Base-by-base conservation (phyloP, 1,140 invertebrate genomes). In the Zaprionus ornatus region DNA sequence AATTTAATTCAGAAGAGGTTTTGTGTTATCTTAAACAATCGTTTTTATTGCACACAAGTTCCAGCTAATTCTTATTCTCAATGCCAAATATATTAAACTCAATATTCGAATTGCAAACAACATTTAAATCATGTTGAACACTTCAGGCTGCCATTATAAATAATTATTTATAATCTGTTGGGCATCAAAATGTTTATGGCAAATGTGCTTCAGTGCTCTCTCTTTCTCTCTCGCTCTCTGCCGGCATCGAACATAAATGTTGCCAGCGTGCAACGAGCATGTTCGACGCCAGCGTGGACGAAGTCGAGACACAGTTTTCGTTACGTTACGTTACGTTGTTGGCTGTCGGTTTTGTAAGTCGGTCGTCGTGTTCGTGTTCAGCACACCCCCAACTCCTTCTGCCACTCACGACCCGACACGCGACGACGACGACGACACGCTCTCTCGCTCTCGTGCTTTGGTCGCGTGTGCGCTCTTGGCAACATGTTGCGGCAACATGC, bases 401-500 rank as follows among this genome's bases (percentile, higher is more conserved):
- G 12, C 27, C 40, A 2, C 42, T 10, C 56, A 52, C 55, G 70
- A 48, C 55, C 59, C 62, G 56, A 45, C 7, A 45, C 40, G n/a
- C n/a, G 40, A 17, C 40, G 40, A 5, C 15, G 4, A n/a, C 40
- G n/a, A 19, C 40, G 37, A n/a, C 29, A 56, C 54, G 25, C 29
- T 10, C 55, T 57, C 27, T 57, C 25, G 27, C 17, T 9, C 21
- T n/a, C 25, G 10, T 7, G 4, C 25, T 21, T 2, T 7, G 23
- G 3, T 23, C 32, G 57, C 23, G 29, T 37, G 45, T 52, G 42
- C 37, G 70, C 25, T 67, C 29, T 62, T 23, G 15, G 32, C 29
- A 50, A 32, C 72, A 52, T 40, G 64, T 32, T 54, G 56, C 57
- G 12, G 67, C 73, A 75, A 83, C 83, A 80, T 74, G 56, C 15